Evolutionary conservation across 2,797 vertebrate genomes (phyloP).

Genomic region (Pseudomugil gertrudae): DNA sequence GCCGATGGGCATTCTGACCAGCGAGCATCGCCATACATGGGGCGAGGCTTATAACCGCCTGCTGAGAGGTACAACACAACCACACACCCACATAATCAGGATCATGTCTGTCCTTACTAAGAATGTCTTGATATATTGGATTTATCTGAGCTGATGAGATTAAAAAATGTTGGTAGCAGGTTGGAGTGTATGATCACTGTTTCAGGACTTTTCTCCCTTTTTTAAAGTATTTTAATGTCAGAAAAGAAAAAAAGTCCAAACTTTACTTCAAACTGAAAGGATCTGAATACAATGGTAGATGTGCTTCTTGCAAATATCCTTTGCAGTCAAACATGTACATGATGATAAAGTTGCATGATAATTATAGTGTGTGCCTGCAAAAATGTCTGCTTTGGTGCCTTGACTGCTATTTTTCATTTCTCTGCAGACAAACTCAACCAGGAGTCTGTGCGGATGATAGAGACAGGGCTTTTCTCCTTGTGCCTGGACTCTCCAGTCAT

Average conservation of each 20-base stretch:
- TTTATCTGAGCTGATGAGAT: background rate
- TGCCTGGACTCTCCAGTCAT: conserved; percentile 87
- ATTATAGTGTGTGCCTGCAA: no score
- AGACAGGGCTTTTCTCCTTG: conserved; percentile 84
- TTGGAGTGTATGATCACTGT: no score
- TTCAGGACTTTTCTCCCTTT: no score
- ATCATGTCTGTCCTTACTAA: no score
- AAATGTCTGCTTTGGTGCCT: no score
- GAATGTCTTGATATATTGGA: background rate
- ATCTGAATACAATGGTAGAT: background rate
- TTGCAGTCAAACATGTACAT: background rate
- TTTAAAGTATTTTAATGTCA: no score
- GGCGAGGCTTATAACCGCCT: conserved; percentile 84
- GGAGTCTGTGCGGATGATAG: conserved; percentile 85
- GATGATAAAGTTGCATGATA: background rate
- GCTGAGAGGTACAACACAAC: conserved; percentile 62
- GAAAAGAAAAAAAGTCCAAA: no score
- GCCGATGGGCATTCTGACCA: conserved; percentile 88
- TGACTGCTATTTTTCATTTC: background rate
- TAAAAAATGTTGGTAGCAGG: no score
- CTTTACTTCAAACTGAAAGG: no score
- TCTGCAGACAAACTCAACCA: conserved; percentile 85
- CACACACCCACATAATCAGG: background rate
- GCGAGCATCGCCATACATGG: conserved; percentile 88
- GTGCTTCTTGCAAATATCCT: background rate